phyloP scores from a whole-genome alignment of 2,797 vertebrate species.

The Moxostoma hubbsi region DNA sequence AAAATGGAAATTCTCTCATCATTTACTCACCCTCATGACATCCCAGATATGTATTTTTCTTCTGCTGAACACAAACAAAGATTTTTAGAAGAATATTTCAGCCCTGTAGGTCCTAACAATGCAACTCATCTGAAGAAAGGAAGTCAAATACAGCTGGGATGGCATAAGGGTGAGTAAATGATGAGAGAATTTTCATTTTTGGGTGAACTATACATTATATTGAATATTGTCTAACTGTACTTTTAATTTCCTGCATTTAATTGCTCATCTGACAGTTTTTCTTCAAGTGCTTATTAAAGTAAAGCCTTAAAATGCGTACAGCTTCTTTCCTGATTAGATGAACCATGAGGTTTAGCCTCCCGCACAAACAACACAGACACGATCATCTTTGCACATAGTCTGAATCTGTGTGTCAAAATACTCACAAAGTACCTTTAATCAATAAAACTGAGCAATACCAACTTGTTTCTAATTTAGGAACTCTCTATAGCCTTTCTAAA shows the following conservation, averaged over 20 bases:
- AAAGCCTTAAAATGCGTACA: not conserved
- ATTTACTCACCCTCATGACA: no score
- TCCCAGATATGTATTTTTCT: no score
- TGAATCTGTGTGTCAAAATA: slow-evolving; percentile 2
- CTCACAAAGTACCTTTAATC: not conserved
- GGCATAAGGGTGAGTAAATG: no score
- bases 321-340: not conserved
- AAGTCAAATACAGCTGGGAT: no score
- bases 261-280: not conserved
- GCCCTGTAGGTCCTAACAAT: no score
- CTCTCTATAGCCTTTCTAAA: slow-evolving; percentile 26
- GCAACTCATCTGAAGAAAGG: no score
- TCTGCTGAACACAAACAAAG: no score
- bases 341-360: not conserved
- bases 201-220: not conserved
- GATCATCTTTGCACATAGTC: slow-evolving; percentile 29
- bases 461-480: slow-evolving; percentile 2
- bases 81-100: no score
- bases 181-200: not conserved
- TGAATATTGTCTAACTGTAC: not conserved
- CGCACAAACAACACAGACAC: slow-evolving; percentile 5
- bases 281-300: not conserved
- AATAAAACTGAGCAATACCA: not conserved
- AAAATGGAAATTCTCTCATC: no score
- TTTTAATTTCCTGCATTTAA: not conserved